phyloP scores from a whole-genome alignment of 2,113 vertebrate genomes.

The Heloderma charlesbogerti region DNA sequence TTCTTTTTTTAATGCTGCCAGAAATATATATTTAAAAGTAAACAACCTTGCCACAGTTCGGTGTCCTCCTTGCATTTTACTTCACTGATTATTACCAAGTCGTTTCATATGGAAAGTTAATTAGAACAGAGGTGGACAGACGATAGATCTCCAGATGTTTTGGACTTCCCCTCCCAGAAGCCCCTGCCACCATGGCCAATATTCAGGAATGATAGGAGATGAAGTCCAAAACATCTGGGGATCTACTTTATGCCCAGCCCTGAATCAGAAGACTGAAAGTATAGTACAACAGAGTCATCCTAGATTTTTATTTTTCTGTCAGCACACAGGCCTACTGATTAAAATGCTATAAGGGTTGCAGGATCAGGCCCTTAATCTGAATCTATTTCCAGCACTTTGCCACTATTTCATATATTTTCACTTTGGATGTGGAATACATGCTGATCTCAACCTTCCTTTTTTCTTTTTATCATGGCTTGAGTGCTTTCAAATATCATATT shows the following conservation, averaged over 20 bases:
- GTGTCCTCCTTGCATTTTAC: neutral
- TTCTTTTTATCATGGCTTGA: neutral
- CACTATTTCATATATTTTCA: neutral
- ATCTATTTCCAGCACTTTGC: neutral
- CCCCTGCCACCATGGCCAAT: too few species aligned
- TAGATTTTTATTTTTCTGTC: neutral
- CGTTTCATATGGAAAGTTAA: constrained; percentile 20
- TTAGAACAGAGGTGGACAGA: neutral
- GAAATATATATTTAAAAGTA: constrained; percentile 1
- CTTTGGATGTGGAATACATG: neutral
- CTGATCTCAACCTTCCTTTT: neutral
- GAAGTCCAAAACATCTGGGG: too few species aligned
- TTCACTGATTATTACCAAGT: constrained; percentile 40
- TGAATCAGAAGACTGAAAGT: neutral
- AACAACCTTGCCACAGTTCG: constrained; percentile 10
- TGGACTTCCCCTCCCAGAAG: too few species aligned
- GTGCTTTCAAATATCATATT: neutral
- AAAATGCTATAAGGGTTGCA: neutral
- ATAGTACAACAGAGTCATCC: neutral
- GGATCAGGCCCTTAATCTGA: neutral
- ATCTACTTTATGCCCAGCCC: too few species aligned
- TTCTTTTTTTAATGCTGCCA: constrained; percentile 46
- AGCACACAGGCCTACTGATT: neutral
- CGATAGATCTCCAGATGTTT: too few species aligned
- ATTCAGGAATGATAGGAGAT: too few species aligned